A percentile compares a stretch with the other conserved stretches of the same genome.
Conservation (phyloP, 2,113 vertebrate species). For the Lycocorax pyrrhopterus region DNA sequence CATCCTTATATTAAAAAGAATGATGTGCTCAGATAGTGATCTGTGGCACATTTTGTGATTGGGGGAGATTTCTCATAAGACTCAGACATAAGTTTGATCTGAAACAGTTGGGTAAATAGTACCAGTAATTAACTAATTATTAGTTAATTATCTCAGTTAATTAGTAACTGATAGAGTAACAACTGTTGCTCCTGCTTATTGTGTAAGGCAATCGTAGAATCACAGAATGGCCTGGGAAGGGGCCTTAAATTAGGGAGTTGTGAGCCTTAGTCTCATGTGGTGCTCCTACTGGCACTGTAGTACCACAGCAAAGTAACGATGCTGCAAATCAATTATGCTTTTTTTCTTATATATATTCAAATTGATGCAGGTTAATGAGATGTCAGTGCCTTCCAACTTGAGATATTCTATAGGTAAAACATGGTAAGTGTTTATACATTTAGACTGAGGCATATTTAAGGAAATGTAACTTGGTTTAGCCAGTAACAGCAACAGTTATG, state of each 20-base stretch:
- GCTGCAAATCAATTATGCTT: background rate
- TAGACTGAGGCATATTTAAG: background rate
- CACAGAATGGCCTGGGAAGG: background rate
- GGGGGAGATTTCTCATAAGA: background rate
- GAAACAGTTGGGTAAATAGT: background rate
- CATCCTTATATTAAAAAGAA: background rate
- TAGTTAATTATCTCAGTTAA: constrained; percentile 20
- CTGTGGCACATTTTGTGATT: background rate
- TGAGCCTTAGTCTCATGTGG: background rate
- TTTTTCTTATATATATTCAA: background rate
- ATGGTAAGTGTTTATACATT: background rate
- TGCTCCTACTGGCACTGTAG: background rate
- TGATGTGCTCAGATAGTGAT: background rate
- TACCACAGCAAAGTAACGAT: background rate
- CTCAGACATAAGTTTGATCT: background rate
- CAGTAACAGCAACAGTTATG: background rate
- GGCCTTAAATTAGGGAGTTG: background rate
- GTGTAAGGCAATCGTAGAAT: background rate
- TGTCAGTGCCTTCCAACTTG: background rate
- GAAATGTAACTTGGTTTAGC: background rate
- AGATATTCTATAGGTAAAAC: background rate
- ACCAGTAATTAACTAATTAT: background rate
- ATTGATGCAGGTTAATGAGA: background rate
- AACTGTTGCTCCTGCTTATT: background rate
- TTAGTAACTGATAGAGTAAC: background rate